Evolutionary conservation across 2,888 invertebrate genomes (phyloP), one percentile per base, ranked within the genome.

Genomic region (Erebia ligea): DNA sequence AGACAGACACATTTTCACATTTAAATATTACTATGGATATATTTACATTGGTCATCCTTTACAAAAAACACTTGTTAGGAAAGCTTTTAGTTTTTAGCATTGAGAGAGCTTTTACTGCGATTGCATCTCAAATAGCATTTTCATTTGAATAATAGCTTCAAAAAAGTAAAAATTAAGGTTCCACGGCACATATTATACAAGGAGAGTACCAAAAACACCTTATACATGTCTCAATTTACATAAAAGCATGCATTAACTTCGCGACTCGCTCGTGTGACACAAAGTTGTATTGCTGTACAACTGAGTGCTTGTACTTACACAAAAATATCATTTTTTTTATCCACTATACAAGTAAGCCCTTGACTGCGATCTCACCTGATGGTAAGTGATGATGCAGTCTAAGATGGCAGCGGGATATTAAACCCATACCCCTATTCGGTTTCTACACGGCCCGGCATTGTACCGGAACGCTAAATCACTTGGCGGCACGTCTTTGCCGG

Each of bases 151-250:
- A 25, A 13, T 25, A 57, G 15, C 56, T 25, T 25, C 3, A 62
- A 45, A 48, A 64, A 54, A 64, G 21, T 21, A 63, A 50, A 25
- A 64, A 52, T 40, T 19, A 40, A 19, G 54, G 34, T 34, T 34
- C 54, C 11, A 25, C 56, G 45, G 42, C 64, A 40, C 15, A n/a
- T 17, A 61, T 42, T 45, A 62, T 48, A 21, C 48, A 48, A 15
- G 42, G 57, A 45, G 56, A 66, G 54, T 21, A 56, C 63, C 42
- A 57, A 56, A 62, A 59, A 68, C 42, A 52, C 15, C 50, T 42
- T 66, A 59, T 54, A 71, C 50, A 69, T 69, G 67, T 58, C 69
- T 72, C 72, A 72, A 74, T 74, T 62, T 72, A 19, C 62, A 62
- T 74, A 70, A 74, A 70, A 74, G 74, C 74, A 69, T 58, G 40